These are phyloP conservation scores for Drosophila dives DNA, from an alignment of 2,888 invertebrate genomes.

Conservation along the genomic window DNA sequence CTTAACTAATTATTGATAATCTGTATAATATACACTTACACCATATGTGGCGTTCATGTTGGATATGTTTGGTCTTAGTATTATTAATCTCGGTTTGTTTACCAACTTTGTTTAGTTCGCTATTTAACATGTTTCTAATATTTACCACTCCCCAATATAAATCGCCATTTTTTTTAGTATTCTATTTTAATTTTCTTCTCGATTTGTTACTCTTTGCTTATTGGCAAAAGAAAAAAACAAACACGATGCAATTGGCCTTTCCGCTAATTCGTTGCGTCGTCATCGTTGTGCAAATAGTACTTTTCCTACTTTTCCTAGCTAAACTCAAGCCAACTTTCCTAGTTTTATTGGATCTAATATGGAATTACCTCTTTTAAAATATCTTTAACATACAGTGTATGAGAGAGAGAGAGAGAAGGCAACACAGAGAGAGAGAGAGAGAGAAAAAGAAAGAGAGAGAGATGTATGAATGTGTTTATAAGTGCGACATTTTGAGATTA, in stretches of 20 bases:
- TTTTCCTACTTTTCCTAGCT: conserved; percentile 15
- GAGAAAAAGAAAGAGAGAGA: background rate
- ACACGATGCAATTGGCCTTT: background rate
- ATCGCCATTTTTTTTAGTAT: background rate
- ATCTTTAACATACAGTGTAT: background rate
- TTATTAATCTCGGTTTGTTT: conserved; percentile 1
- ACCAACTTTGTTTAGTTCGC: conserved; percentile 3
- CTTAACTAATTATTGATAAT: conserved; percentile 12
- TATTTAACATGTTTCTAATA: background rate
- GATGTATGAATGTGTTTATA: background rate
- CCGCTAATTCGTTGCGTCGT: conserved; percentile 2
- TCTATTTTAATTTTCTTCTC: background rate
- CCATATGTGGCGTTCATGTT: conserved; percentile 1
- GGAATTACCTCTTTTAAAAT: conserved; percentile 25
- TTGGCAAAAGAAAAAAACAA: background rate
- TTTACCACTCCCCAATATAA: background rate
- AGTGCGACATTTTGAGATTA: background rate
- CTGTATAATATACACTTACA: conserved; percentile 5
- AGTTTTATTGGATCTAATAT: conserved; percentile 14
- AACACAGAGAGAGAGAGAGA: background rate
- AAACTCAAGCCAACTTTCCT: conserved; percentile 6
- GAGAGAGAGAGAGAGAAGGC: conserved; percentile 10
- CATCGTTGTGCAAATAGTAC: background rate
- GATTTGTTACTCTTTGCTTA: background rate
- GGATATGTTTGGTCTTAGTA: background rate